Conservation (phyloP, 2,797 vertebrate genomes). For the Crocodylus rhombifer region DNA sequence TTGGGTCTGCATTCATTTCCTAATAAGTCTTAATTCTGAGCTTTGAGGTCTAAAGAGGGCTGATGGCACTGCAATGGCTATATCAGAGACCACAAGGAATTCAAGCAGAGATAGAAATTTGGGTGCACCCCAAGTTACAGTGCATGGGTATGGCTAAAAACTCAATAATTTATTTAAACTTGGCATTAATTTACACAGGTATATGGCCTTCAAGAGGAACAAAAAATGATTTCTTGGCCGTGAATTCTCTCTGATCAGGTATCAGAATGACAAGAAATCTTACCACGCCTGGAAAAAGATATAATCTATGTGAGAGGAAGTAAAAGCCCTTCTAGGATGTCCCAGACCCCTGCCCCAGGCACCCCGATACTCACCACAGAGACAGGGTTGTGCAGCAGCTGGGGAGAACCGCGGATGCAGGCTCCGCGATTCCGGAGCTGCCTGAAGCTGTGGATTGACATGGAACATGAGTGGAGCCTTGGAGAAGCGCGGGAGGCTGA, state of each 20-base stretch:
- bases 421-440: too few species aligned
- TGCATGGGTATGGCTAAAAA: too few species aligned
- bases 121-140: neutral
- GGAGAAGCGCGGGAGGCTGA: too few species aligned
- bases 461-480: too few species aligned
- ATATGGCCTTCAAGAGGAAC: neutral
- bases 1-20: neutral
- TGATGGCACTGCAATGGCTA: neutral
- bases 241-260: neutral
- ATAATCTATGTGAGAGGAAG: neutral
- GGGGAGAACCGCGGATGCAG: too few species aligned
- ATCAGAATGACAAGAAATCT: neutral
- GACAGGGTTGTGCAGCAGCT: too few species aligned
- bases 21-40: neutral
- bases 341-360: too few species aligned
- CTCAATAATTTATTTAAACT: too few species aligned
- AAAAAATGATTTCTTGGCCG: neutral
- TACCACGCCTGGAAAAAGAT: neutral
- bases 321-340: too few species aligned
- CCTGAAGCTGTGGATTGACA: too few species aligned
- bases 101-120: neutral
- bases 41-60: neutral
- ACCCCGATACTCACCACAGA: too few species aligned
- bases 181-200: too few species aligned
- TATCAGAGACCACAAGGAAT: neutral